These are phyloP conservation scores for Bergia puertoricense DNA, from an alignment of 92 coral and sea anemone genomes.

Conservation along the genomic window DNA sequence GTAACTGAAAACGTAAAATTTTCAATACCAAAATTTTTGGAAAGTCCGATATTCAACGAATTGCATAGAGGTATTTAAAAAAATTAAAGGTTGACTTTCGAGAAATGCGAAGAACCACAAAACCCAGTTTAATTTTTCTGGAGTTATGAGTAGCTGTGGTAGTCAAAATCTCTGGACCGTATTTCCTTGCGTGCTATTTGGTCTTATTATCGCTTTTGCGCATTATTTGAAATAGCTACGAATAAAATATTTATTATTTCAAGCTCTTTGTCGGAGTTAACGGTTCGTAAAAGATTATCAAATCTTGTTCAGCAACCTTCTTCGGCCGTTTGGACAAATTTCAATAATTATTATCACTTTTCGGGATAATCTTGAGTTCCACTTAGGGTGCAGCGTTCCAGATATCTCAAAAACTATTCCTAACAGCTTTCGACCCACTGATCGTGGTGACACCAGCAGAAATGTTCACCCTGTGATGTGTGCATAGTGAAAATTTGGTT, in stretches of 20 bases:
- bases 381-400: neutral
- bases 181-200: neutral
- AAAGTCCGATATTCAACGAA: too few species aligned
- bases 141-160: neutral
- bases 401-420: neutral
- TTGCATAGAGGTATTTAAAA: too few species aligned
- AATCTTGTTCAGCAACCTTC: too few species aligned
- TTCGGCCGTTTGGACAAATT: too few species aligned
- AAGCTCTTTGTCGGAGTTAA: neutral
- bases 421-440: neutral
- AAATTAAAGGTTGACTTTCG: too few species aligned
- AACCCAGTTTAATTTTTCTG: neutral
- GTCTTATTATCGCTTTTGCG: neutral
- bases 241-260: neutral
- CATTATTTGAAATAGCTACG: too few species aligned
- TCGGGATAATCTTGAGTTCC: neutral
- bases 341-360: neutral
- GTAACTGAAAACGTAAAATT: too few species aligned
- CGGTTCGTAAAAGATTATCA: too few species aligned
- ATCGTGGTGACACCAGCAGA: neutral
- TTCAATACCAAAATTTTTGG: too few species aligned
- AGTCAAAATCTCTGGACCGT: neutral
- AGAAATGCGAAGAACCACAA: neutral
- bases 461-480: neutral
- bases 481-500: neutral